Base-by-base conservation (phyloP, 1,140 invertebrate species). In the Brachionus koreanus region DNA sequence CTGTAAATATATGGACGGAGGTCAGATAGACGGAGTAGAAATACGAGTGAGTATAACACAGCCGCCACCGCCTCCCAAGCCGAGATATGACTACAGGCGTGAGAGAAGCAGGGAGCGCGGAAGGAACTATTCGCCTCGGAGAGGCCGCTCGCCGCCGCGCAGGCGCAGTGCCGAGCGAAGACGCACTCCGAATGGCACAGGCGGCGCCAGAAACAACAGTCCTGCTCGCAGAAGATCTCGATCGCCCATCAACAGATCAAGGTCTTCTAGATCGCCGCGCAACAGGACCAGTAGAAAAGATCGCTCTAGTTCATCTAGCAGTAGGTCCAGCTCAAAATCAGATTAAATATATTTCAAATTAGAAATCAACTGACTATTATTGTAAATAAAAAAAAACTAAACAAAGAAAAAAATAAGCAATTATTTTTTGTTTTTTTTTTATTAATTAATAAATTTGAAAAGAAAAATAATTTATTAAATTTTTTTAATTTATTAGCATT, bases 1-100 rank as follows among this genome's bases (percentile, higher is more conserved):
- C 0, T 95, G 98, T 92, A 98, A 98, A 88, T 95, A 98, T 85
- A 98, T 98, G 97, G 96, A 99, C 90, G 97, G 97, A 87, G 97
- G 94, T 81, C 90, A 91, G 86, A 90, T 92, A 84, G 91, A 91
- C 90, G 95, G 95, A 16, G 95, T 97, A 87, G 95, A 97, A 90
- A 94, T 98, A 61, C 95, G 94, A 25, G 95, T 94, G 42, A 94
- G 94, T 49, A 94, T 95, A 25, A 94, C 97, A 57, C 89, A 96
- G 83, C 89, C 94, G 75, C 93, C 92, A 39, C 92, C 93, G 84
- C 74, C 74, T 9, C 37, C 61, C 13, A 82, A 57, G n/a, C 61
- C 57, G 0, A 29, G 57, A 29, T 25, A 23, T 29, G 79, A 82
- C 33, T 46, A 35, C n/a, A 35, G 23, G 16, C 37, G 79, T 6